Evolutionary conservation across 2,888 invertebrate species (phyloP).

Genomic region (Parnassius orleans): DNA sequence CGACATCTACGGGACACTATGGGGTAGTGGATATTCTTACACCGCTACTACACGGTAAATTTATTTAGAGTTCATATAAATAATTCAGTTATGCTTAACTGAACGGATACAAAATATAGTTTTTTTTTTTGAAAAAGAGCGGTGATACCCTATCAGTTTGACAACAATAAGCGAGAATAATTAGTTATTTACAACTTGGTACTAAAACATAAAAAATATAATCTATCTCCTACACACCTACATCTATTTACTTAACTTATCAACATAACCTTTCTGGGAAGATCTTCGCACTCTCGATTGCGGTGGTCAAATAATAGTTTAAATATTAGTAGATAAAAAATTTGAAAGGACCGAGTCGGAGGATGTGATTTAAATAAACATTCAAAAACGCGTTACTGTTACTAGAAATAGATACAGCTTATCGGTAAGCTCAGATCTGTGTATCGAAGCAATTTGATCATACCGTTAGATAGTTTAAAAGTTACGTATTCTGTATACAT

Average conservation of each 20-base stretch:
- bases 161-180: too few relatives aligned
- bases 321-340: conserved; percentile 50
- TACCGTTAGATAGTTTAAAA: conserved; percentile 29
- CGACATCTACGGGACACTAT: too few relatives aligned
- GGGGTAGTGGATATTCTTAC: too few relatives aligned
- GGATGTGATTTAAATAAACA: conserved; percentile 64
- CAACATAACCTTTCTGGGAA: conserved; percentile 40
- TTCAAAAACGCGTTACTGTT: conserved; percentile 39
- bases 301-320: conserved; percentile 49
- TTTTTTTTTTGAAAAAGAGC: too few relatives aligned
- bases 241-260: background rate
- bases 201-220: too few relatives aligned
- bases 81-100: too few relatives aligned
- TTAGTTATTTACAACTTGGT: too few relatives aligned
- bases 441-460: conserved; percentile 33
- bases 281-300: conserved; percentile 48
- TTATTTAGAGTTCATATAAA: too few relatives aligned
- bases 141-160: too few relatives aligned
- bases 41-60: too few relatives aligned
- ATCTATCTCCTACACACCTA: background rate
- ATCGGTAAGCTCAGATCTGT: conserved; percentile 31
- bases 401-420: conserved; percentile 39
- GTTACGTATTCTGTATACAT: conserved; percentile 28
- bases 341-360: background rate
- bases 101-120: too few relatives aligned